Percentiles rank a stretch among this genome's conserved stretches.
Conservation (phyloP, 2,888 invertebrate species). For the Nephrocerus scutellatus region DNA sequence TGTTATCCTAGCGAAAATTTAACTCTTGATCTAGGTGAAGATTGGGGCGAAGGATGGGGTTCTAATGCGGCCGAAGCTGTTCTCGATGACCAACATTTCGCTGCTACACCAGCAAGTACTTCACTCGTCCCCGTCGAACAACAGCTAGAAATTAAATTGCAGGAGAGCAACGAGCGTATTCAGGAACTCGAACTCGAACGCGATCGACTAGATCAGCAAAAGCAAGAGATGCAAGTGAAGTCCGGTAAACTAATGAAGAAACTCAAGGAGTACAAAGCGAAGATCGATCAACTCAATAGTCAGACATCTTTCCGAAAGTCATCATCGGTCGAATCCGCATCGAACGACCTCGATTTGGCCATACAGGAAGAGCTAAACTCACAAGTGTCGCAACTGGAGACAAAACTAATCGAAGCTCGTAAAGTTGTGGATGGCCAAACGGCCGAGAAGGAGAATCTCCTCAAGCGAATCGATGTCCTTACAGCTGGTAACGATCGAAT, state of each 20-base stretch:
- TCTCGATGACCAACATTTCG: conserved; percentile 48
- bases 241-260: conserved; percentile 74
- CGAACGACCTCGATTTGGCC: conserved; percentile 64
- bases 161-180: conserved; percentile 56
- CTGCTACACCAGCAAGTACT: conserved; percentile 16
- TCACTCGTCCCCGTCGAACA: conserved; percentile 29
- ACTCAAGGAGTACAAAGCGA: conserved; percentile 71
- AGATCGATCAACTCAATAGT: conserved; percentile 54
- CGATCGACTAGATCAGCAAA: conserved; percentile 54
- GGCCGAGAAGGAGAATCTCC: conserved; percentile 60
- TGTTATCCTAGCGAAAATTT: conserved; percentile 44
- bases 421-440: conserved; percentile 56
- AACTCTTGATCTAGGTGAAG: conserved; percentile 29
- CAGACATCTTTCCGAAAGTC: conserved; percentile 26
- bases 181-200: conserved; percentile 54
- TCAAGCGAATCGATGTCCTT: conserved; percentile 66
- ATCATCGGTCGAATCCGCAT: conserved; percentile 24
- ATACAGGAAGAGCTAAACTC: conserved; percentile 73
- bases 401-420: conserved; percentile 55
- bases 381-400: conserved; percentile 61
- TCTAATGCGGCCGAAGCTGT: conserved; percentile 53
- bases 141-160: conserved; percentile 46
- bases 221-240: conserved; percentile 61
- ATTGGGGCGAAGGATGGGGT: conserved; percentile 56
- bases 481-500: conserved; percentile 69